Base-by-base conservation (phyloP, 1,140 invertebrate species). In the Apis laboriosa region DNA sequence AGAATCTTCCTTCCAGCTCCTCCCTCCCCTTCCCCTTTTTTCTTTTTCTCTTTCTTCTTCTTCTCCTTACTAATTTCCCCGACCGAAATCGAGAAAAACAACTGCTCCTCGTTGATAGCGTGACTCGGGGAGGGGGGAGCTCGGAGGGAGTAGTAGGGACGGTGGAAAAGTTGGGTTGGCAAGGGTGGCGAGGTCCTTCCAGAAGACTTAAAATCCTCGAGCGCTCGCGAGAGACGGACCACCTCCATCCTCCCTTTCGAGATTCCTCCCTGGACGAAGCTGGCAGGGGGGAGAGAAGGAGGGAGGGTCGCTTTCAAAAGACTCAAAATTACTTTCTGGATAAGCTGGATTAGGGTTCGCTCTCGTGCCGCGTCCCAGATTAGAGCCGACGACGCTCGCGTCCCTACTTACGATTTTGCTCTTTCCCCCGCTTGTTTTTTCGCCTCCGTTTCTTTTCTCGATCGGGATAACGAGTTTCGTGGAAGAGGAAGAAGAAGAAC, bases 261-360 rank as follows among this genome's bases (percentile, higher is more conserved):
- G 84, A 88, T 88, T 88, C 84, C 87, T 85, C 85, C 84, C 66
- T 68, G 86, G 77, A 73, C 70, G 77, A 56, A n/a, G 53, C 55
- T 43, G 78, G 24, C 43, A n/a, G 64, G 7, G 73, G 67, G 60
- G 61, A 75, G 60, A 21, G n/a, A 24, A 43, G 34, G 34, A 43
- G 34, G 87, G 71, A 79, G 89, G 75, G 85, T 87, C 84, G 81
- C 89, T 93, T 94, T 94, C 84, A 94, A 94, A 94, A 93, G 93
- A 94, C 91, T 93, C 93, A 94, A 93, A 94, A 94, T 94, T 94
- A 94, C 93, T 94, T 94, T 94, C 92, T 93, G 93, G 93, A 93
- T 94, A 94, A 94, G 93, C 93, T 94, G 93, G 93, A 94, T 94
- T 94, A 94, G 93, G 92, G 84, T 92, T 93, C 93, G 91, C 91